phyloP scores from a whole-genome alignment of 2,113 vertebrate species.

The Ursus arctos region DNA sequence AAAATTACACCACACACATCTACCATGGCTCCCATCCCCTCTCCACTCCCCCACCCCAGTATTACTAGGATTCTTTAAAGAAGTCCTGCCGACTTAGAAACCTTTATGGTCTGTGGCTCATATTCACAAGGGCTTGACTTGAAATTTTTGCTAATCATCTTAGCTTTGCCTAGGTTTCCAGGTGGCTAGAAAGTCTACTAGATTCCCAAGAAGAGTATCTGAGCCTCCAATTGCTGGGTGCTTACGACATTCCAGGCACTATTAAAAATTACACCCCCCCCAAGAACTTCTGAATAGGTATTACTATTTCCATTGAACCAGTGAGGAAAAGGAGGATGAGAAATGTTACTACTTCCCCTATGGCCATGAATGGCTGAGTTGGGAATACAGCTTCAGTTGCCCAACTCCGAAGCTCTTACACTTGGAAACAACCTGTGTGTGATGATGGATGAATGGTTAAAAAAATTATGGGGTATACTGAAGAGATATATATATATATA shows the following conservation, averaged over 20 bases:
- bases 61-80: constrained; percentile 29
- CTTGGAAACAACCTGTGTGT: neutral
- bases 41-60: neutral
- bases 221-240: neutral
- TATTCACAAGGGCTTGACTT: neutral
- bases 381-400: neutral
- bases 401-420: neutral
- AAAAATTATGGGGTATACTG: neutral
- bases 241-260: neutral
- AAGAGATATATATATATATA: neutral
- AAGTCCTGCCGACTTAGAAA: constrained; percentile 26
- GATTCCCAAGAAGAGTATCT: neutral
- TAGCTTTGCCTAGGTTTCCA: neutral
- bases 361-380: neutral
- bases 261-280: neutral
- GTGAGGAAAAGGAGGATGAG: neutral
- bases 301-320: neutral
- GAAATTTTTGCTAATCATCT: constrained; percentile 52
- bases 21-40: neutral
- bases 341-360: neutral
- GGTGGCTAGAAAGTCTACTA: neutral
- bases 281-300: neutral
- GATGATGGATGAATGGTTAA: neutral
- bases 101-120: neutral
- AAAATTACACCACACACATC: constrained; percentile 57